These are phyloP conservation scores for Tor tambroides DNA, from an alignment of 2,113 vertebrate genomes.

Conservation along the genomic window DNA sequence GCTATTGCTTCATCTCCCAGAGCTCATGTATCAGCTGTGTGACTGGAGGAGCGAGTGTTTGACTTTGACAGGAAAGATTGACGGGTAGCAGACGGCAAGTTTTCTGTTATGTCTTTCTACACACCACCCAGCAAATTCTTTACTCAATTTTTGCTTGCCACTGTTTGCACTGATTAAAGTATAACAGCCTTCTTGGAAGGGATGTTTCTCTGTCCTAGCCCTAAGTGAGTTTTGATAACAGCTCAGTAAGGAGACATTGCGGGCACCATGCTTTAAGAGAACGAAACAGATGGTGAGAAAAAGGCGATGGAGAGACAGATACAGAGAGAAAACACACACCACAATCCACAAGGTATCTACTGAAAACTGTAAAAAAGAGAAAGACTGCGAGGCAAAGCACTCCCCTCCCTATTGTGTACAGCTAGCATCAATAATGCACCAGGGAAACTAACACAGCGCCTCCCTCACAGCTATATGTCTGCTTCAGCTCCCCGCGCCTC, in stretches of 20 bases:
- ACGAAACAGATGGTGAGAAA: conserved; percentile 17
- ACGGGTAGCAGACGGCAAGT: not conserved
- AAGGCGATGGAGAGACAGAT: not conserved
- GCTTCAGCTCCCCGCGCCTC: conserved; percentile 15
- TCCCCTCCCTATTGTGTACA: conserved; percentile 50
- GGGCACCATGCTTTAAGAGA: not conserved
- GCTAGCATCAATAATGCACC: conserved; percentile 59
- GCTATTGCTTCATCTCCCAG: conserved; percentile 1
- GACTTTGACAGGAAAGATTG: conserved; percentile 41
- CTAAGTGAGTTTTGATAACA: conserved; percentile 38
- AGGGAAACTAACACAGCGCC: conserved; percentile 44
- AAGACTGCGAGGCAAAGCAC: conserved; percentile 40
- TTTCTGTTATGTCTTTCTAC: conserved; percentile 26
- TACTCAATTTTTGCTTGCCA: conserved; percentile 27
- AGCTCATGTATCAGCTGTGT: conserved; percentile 16
- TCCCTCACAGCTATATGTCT: conserved; percentile 49
- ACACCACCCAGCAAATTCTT: conserved; percentile 3
- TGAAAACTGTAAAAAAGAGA: conserved; percentile 13
- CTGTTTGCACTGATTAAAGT: conserved; percentile 47
- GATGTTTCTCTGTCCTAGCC: conserved; percentile 7
- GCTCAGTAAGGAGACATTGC: not conserved
- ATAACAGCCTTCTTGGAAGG: conserved; percentile 36
- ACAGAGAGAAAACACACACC: not conserved
- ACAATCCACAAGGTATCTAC: not conserved
- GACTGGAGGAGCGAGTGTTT: conserved; percentile 15